Percentiles rank a stretch among this genome's conserved stretches.
These are phyloP conservation scores for Hermetia illucens DNA, from an alignment of 1,140 invertebrate genomes.

Conservation along the genomic window DNA sequence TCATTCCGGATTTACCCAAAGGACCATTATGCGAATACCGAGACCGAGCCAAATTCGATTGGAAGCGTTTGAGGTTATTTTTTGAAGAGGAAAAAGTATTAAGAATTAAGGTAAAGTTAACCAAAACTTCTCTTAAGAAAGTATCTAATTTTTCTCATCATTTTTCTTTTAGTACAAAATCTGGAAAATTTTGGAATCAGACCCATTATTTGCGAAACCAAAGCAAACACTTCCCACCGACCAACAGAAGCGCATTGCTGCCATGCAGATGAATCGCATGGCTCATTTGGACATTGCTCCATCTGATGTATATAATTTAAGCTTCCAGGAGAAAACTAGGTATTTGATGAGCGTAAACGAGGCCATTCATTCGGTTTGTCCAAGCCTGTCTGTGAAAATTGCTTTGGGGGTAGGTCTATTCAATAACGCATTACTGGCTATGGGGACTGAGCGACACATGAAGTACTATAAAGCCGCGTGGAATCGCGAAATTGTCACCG, in stretches of 20 bases:
- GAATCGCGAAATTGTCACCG: conserved; percentile 57
- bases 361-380: conserved; percentile 46
- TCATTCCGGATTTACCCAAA: conserved; percentile 40
- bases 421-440: conserved; percentile 47
- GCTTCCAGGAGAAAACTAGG: conserved; percentile 50
- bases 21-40: conserved; percentile 61
- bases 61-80: conserved; percentile 59
- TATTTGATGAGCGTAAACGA: conserved; percentile 56
- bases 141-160: neutral
- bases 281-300: conserved; percentile 40
- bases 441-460: conserved; percentile 64
- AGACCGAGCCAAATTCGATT: conserved; percentile 57
- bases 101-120: conserved; percentile 47
- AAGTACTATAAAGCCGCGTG: conserved; percentile 53
- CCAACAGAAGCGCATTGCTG: conserved; percentile 49
- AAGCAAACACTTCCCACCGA: conserved; percentile 46
- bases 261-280: conserved; percentile 43
- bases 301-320: conserved; percentile 38
- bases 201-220: conserved; percentile 57
- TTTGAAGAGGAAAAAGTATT: conserved; percentile 57
- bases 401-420: conserved; percentile 52
- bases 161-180: conserved; percentile 53
- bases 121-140: neutral
- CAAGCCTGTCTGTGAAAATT: conserved; percentile 53
- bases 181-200: conserved; percentile 65